Percentiles rank a stretch among this genome's conserved stretches.
phyloP scores from a whole-genome alignment of 2,888 invertebrate genomes.

The Trichopria drosophilae region DNA sequence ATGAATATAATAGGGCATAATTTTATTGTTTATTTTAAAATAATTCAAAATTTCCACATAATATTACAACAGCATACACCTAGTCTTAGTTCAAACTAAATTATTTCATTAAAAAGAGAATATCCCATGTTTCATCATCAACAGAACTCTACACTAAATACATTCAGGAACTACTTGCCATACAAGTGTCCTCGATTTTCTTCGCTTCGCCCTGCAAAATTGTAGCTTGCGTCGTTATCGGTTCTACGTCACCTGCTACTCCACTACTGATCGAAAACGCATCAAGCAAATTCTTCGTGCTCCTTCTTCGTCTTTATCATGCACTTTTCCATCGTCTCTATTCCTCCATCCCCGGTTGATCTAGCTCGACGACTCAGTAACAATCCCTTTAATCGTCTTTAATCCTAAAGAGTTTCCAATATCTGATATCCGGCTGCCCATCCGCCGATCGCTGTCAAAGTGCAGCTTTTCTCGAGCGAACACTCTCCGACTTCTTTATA shows the following conservation, averaged over 20 bases:
- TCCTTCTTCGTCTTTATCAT: constrained; percentile 13
- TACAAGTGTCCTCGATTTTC: too few species aligned
- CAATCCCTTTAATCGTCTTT: constrained; percentile 41
- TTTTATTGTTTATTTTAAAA: too few species aligned
- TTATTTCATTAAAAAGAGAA: too few species aligned
- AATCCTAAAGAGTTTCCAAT: constrained; percentile 51
- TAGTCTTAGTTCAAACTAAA: too few species aligned
- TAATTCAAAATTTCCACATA: too few species aligned
- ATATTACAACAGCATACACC: too few species aligned
- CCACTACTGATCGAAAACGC: constrained; percentile 46
- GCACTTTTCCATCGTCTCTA: neutral
- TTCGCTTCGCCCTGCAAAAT: too few species aligned
- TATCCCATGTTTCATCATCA: too few species aligned
- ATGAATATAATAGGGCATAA: too few species aligned
- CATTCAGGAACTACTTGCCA: too few species aligned
- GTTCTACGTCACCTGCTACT: constrained; percentile 42
- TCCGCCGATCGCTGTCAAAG: constrained; percentile 28
- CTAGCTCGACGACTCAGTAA: constrained; percentile 43
- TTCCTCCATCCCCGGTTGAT: constrained; percentile 35
- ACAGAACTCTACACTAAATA: too few species aligned
- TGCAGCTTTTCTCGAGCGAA: constrained; percentile 23
- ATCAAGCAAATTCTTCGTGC: constrained; percentile 38
- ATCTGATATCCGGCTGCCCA: constrained; percentile 41
- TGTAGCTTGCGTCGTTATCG: constrained; percentile 39
- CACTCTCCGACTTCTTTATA: constrained; percentile 13